A percentile compares a stretch with the other conserved stretches of the same genome.
phyloP scores from a whole-genome alignment of 1,140 invertebrate species.

The Aradophagus sp. region DNA sequence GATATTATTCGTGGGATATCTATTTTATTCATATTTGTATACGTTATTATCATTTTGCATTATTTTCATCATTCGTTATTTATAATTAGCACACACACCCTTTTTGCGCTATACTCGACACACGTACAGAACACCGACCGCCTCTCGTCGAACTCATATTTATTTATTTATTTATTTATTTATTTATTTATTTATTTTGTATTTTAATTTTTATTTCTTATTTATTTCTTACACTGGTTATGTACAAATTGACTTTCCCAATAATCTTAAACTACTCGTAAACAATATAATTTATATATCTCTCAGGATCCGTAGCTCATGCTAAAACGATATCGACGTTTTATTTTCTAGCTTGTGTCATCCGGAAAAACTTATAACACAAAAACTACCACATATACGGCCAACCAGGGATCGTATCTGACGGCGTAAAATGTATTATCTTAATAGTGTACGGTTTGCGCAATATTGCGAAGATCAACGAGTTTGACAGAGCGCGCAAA shows the following conservation, averaged over 20 bases:
- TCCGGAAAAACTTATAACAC: constrained; percentile 30
- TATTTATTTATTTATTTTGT: too few relatives aligned
- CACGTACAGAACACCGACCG: constrained; percentile 39
- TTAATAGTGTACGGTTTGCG: constrained; percentile 47
- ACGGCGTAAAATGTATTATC: constrained; percentile 50
- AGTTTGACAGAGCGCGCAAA: constrained; percentile 40
- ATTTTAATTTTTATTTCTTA: constrained; percentile 17
- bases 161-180: too few relatives aligned
- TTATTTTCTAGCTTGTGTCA: constrained; percentile 36
- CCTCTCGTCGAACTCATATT: too few relatives aligned
- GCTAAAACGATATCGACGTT: constrained; percentile 48
- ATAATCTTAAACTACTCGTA: constrained; percentile 54
- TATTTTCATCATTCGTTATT: constrained; percentile 28
- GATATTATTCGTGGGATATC: constrained; percentile 15
- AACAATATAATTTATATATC: constrained; percentile 54
- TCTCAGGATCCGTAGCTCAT: constrained; percentile 32
- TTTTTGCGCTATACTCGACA: constrained; percentile 14
- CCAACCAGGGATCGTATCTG: constrained; percentile 41
- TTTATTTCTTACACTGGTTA: constrained; percentile 43
- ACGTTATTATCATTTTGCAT: constrained; percentile 52
- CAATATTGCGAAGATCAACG: constrained; percentile 52
- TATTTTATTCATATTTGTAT: constrained; percentile 54
- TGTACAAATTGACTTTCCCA: constrained; percentile 56
- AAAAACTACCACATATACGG: constrained; percentile 44
- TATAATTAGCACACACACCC: constrained; percentile 37